Evolutionary conservation across 2,113 vertebrate species (phyloP).

Genomic region (Atrichornis clamosus): DNA sequence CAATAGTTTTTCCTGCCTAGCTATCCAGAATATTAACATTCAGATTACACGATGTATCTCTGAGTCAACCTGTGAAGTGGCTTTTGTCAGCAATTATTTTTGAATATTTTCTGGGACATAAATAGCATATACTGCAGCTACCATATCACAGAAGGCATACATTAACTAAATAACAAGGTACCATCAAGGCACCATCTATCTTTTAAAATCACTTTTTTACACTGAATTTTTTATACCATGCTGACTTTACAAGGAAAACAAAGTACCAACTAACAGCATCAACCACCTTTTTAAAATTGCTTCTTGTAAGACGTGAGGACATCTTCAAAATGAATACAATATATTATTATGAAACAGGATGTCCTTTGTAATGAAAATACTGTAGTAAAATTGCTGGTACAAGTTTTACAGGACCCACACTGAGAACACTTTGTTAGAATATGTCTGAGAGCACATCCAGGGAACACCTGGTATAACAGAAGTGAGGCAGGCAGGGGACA

Average conservation of each 20-base stretch:
- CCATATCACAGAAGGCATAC: conserved; percentile 66
- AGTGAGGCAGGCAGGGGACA: neutral
- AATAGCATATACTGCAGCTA: conserved; percentile 65
- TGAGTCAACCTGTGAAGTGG: conserved; percentile 67
- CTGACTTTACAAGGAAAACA: conserved; percentile 71
- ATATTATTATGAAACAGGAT: conserved; percentile 42
- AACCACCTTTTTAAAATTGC: conserved; percentile 43
- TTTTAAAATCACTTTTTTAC: conserved; percentile 68
- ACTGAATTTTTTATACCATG: conserved; percentile 70
- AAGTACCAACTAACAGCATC: conserved; percentile 67
- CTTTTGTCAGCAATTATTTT: conserved; percentile 75
- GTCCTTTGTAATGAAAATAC: conserved; percentile 51
- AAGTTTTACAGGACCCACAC: conserved; percentile 31
- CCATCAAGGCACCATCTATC: conserved; percentile 56
- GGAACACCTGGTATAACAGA: conserved; percentile 5
- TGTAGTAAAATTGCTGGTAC: conserved; percentile 7
- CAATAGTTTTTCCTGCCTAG: conserved; percentile 59
- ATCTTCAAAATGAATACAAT: conserved; percentile 57
- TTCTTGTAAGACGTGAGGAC: conserved; percentile 48
- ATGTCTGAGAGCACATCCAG: neutral
- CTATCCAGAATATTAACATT: conserved; percentile 70
- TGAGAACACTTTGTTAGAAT: conserved; percentile 34
- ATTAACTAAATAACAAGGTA: conserved; percentile 72
- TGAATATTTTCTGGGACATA: conserved; percentile 71
- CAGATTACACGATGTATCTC: conserved; percentile 68